Evolutionary conservation across 1,140 invertebrate genomes (phyloP).

Genomic region (Theocolax elegans): DNA sequence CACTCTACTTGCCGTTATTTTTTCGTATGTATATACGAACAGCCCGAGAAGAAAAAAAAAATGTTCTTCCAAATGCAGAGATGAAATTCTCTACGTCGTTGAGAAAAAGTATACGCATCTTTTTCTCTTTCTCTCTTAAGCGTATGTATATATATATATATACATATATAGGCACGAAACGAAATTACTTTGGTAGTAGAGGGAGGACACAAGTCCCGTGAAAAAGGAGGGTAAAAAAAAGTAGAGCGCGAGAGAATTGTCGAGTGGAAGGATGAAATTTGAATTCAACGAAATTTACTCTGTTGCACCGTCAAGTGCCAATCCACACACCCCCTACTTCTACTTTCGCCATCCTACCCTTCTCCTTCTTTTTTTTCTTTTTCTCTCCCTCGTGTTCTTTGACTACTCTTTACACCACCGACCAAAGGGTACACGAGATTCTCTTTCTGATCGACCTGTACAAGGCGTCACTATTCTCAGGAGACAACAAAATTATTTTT

Average conservation of each 20-base stretch:
- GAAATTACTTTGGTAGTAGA: slow-evolving; percentile 20
- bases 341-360: neutral
- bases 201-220: slow-evolving; percentile 34
- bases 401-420: neutral
- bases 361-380: neutral
- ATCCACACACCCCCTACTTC: slow-evolving; percentile 14
- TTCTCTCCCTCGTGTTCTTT: neutral
- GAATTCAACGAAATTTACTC: slow-evolving; percentile 49
- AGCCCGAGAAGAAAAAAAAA: too few relatives aligned
- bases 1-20: too few relatives aligned
- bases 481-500: too few relatives aligned
- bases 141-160: too few relatives aligned
- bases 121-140: too few relatives aligned
- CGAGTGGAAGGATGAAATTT: slow-evolving; percentile 47
- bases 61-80: slow-evolving; percentile 15
- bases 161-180: slow-evolving; percentile 20
- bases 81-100: slow-evolving; percentile 15
- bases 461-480: too few relatives aligned
- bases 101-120: slow-evolving; percentile 4
- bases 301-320: slow-evolving; percentile 43
- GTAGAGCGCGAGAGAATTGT: neutral
- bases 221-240: slow-evolving; percentile 9
- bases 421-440: too few relatives aligned
- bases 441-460: too few relatives aligned
- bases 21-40: too few relatives aligned